Conservation (phyloP, 2,888 invertebrate genomes). For the Dastarcus helophoroides region DNA sequence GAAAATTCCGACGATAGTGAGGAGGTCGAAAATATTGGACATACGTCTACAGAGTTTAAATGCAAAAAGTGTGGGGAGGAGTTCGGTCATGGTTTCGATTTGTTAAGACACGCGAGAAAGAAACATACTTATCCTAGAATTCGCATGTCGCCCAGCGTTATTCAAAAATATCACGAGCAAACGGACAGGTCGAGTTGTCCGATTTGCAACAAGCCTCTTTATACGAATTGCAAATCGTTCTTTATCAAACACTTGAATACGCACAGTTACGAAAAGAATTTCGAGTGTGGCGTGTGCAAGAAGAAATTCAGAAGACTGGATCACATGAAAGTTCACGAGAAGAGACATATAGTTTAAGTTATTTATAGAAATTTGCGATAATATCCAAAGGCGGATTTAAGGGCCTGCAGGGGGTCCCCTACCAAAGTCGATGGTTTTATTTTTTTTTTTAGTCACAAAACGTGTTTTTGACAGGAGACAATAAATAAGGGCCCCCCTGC, state of each 20-base stretch:
- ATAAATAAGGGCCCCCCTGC: too few species aligned
- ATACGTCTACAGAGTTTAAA: too few species aligned
- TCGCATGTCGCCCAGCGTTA: slow-evolving; percentile 6
- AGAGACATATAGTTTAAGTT: slow-evolving; percentile 8
- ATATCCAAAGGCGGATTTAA: too few species aligned
- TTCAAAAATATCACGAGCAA: slow-evolving; percentile 5
- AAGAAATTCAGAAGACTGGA: slow-evolving; percentile 9
- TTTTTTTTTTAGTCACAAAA: too few species aligned
- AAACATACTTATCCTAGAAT: slow-evolving; percentile 9
- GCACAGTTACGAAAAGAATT: slow-evolving; percentile 5
- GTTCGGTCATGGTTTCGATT: slow-evolving; percentile 6
- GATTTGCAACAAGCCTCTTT: slow-evolving; percentile 6
- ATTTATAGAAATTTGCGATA: too few species aligned
- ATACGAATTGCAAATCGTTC: slow-evolving; percentile 2
- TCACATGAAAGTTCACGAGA: slow-evolving; percentile 9
- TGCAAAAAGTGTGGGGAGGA: slow-evolving; percentile 6
- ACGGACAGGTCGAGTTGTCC: slow-evolving; percentile 8
- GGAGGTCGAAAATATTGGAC: too few species aligned
- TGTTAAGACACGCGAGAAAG: slow-evolving; percentile 6
- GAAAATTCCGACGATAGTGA: too few species aligned
- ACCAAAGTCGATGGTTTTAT: too few species aligned
- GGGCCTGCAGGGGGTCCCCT: too few species aligned
- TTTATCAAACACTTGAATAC: slow-evolving; percentile 8
- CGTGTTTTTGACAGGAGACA: too few species aligned
- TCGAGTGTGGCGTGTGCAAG: slow-evolving; percentile 8